Percentiles rank a stretch among this genome's conserved stretches.
phyloP scores from a whole-genome alignment of 1,140 invertebrate species.

The Hycleus phaleratus region DNA sequence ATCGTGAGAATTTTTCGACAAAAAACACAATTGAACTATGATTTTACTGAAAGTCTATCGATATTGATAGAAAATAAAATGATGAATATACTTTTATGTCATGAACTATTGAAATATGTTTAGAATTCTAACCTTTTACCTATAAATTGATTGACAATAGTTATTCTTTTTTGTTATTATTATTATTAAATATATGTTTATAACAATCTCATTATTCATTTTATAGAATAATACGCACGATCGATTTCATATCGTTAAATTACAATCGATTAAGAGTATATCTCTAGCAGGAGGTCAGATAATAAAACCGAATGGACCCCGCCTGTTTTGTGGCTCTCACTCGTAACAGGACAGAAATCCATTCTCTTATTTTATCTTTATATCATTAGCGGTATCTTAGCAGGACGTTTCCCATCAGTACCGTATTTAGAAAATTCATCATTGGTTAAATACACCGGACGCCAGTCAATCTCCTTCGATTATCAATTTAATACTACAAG shows the following conservation, averaged over 20 bases:
- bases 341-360: constrained; percentile 8
- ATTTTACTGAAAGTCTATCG: constrained; percentile 6
- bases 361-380: constrained; percentile 16
- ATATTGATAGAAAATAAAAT: constrained; percentile 6
- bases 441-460: too few species aligned
- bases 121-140: constrained; percentile 12
- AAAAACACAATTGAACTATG: too few species aligned
- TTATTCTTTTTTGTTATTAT: constrained; percentile 5
- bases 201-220: constrained; percentile 27
- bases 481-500: too few species aligned
- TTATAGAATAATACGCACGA: constrained; percentile 16
- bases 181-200: constrained; percentile 1
- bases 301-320: constrained; percentile 1
- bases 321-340: constrained; percentile 14
- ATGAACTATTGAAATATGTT: constrained; percentile 14
- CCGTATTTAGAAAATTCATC: constrained; percentile 1
- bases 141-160: constrained; percentile 1
- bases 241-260: constrained; percentile 24
- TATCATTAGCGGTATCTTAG: constrained; percentile 26
- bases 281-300: constrained; percentile 14
- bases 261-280: constrained; percentile 25
- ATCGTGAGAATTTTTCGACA: not conserved
- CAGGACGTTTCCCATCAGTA: constrained; percentile 15
- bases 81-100: constrained; percentile 8
- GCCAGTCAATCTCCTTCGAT: too few species aligned